Conservation (phyloP, 2,888 invertebrate genomes). For the Phengaris arion region DNA sequence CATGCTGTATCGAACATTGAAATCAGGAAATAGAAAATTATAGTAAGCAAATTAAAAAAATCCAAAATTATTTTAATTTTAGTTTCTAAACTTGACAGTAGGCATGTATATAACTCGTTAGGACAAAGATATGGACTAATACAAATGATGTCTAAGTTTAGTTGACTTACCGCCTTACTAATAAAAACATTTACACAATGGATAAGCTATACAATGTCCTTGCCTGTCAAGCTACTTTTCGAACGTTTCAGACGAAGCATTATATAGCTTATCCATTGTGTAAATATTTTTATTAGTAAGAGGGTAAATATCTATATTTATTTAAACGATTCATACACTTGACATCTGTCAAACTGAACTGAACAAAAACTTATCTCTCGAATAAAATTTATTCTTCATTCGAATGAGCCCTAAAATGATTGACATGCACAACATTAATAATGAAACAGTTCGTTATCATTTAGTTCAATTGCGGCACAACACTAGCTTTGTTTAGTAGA, state of each 20-base stretch:
- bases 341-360: neutral
- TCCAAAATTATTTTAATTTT: neutral
- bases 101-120: neutral
- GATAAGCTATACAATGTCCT: too few relatives aligned
- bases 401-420: neutral
- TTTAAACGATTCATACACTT: neutral
- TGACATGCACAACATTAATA: neutral
- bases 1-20: neutral
- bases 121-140: neutral
- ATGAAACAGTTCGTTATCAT: neutral
- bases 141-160: neutral
- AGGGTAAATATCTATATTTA: neutral
- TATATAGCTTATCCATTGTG: too few relatives aligned
- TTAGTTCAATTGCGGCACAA: conserved; percentile 3
- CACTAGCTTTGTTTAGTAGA: conserved; percentile 13
- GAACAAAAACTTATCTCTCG: neutral
- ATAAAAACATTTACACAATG: too few relatives aligned
- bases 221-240: too few relatives aligned
- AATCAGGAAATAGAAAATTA: neutral
- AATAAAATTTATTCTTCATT: neutral
- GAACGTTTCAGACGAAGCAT: too few relatives aligned
- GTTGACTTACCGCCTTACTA: neutral
- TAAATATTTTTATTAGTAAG: neutral
- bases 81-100: neutral
- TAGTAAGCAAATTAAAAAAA: neutral